Evolutionary conservation across 1,140 invertebrate species (phyloP).

Genomic region (Hestina assimilis): DNA sequence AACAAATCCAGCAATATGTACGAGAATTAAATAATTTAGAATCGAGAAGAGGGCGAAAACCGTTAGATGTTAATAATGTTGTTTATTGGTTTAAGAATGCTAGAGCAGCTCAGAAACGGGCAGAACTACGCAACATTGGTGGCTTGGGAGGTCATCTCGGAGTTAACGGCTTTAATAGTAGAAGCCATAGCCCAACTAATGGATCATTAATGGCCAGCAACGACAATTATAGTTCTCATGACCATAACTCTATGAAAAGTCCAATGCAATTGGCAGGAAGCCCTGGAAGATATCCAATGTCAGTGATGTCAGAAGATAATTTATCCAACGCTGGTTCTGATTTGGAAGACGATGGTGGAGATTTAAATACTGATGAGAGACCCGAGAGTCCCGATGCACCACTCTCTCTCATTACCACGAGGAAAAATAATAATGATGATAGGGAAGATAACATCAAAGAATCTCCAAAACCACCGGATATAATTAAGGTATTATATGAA

Average conservation of each 20-base stretch:
- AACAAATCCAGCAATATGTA: conserved; percentile 97
- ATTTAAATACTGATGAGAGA: conserved; percentile 77
- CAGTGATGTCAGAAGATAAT: conserved; percentile 80
- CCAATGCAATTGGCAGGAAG: conserved; percentile 71
- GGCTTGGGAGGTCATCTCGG: conserved; percentile 78
- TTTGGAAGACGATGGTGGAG: conserved; percentile 80
- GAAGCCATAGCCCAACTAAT: conserved; percentile 80
- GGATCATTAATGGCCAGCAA: conserved; percentile 77
- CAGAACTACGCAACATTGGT: conserved; percentile 84
- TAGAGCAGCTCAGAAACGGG: conserved; percentile 94
- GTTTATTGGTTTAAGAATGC: conserved; percentile 99
- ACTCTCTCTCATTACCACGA: conserved; percentile 82
- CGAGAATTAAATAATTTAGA: conserved; percentile 95
- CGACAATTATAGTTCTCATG: conserved; percentile 77
- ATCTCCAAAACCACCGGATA: conserved; percentile 74
- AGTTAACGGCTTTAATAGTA: conserved; percentile 81
- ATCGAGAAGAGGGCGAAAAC: conserved; percentile 93
- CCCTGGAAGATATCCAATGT: conserved; percentile 75
- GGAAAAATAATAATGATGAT: conserved; percentile 66
- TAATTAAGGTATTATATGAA: conserved; percentile 67
- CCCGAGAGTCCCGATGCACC: conserved; percentile 83
- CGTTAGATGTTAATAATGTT: conserved; percentile 97
- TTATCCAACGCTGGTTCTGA: conserved; percentile 81
- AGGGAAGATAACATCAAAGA: conserved; percentile 64
- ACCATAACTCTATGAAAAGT: conserved; percentile 78